Conservation (phyloP, 2,797 vertebrate species). For the Holocentrus rufus region DNA sequence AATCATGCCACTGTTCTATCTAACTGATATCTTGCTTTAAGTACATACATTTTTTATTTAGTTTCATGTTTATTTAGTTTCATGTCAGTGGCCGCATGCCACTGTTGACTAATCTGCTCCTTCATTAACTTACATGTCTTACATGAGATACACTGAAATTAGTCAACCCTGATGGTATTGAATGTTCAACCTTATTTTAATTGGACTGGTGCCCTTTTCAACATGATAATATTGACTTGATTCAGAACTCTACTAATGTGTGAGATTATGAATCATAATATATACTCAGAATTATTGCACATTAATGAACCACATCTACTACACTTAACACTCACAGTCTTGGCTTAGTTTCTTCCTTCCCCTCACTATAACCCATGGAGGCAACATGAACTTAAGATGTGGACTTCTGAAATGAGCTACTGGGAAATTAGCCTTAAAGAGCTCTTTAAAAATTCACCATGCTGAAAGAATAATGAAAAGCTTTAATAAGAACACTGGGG, state of each 20-base stretch:
- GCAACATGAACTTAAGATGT: constrained; percentile 7
- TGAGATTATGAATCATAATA: not conserved
- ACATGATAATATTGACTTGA: not conserved
- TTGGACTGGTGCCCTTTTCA: not conserved
- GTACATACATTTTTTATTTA: no score
- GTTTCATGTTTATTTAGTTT: no score
- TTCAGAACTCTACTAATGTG: not conserved
- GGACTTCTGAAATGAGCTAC: constrained; percentile 14
- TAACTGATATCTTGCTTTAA: no score
- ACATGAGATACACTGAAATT: no score
- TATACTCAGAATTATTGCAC: not conserved
- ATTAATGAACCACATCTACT: not conserved
- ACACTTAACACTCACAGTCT: not conserved
- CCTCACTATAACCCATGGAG: not conserved
- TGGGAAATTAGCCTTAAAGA: constrained; percentile 35
- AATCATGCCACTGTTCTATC: no score
- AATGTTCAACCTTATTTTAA: not conserved
- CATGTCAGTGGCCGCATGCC: no score
- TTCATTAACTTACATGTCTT: no score
- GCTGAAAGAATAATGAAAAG: constrained; percentile 40
- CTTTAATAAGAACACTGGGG: constrained; percentile 34
- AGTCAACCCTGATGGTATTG: no score
- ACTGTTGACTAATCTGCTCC: no score
- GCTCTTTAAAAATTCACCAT: constrained; percentile 40
- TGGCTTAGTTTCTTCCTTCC: constrained; percentile 5